Conservation (phyloP, 1,140 invertebrate genomes). For the Danaus melanippus region DNA sequence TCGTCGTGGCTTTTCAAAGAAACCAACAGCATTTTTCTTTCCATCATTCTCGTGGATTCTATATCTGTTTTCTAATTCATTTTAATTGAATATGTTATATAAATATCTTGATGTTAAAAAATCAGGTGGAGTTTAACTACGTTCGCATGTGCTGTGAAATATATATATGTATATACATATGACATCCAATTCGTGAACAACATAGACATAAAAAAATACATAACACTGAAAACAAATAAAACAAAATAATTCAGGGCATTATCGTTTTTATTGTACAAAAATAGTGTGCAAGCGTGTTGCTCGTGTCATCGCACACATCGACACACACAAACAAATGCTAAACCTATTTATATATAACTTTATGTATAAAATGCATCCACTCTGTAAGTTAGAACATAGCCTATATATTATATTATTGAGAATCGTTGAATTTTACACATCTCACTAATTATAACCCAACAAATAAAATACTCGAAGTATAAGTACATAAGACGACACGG, state of each 20-base stretch:
- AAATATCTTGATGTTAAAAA: no score
- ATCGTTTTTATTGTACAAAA: slow-evolving; percentile 72
- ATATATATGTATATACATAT: no score
- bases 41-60: no score
- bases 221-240: slow-evolving; percentile 42
- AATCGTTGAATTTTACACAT: slow-evolving; percentile 69
- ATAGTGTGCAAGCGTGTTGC: slow-evolving; percentile 70
- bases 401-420: slow-evolving; percentile 56
- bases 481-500: no score
- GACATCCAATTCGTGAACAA: background rate
- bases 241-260: slow-evolving; percentile 62
- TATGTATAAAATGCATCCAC: slow-evolving; percentile 71
- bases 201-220: background rate
- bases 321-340: slow-evolving; percentile 66
- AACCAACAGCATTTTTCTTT: no score
- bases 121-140: no score
- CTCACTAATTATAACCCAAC: slow-evolving; percentile 36
- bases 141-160: no score
- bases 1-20: no score
- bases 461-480: slow-evolving; percentile 15
- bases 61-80: no score
- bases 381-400: slow-evolving; percentile 65
- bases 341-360: slow-evolving; percentile 45
- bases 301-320: slow-evolving; percentile 61
- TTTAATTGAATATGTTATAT: no score